Evolutionary conservation across 2,888 invertebrate genomes (phyloP), one percentile per base, ranked within the genome.

Genomic region (Elysia crispata): DNA sequence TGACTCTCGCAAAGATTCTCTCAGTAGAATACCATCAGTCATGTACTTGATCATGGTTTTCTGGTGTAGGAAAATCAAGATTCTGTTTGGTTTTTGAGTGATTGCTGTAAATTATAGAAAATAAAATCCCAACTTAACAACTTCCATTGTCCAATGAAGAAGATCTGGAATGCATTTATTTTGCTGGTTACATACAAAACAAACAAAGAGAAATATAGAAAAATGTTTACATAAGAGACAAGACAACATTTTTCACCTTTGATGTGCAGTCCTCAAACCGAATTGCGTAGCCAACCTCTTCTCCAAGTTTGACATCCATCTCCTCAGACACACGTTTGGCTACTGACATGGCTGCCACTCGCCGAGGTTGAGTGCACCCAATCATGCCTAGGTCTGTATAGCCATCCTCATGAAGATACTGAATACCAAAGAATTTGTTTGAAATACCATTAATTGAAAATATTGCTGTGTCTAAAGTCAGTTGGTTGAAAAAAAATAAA

Each of bases 211-310:
- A 11, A 41, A 41, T 11, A 41, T 41, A 11, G 41, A 41, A 41
- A 41, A 41, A 41, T 6, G 41, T 3, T 41, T 41, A 41, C 41
- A 6, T 6, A 11, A 6, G 5, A 41, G 41, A 41, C 11, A 41
- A 41, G 3, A 41, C 41, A 41, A 31, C 25, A 54, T 30, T n/a
- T 20, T 30, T 23, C 33, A 94, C 94, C 89, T 98, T 97, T 0
- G 96, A 96, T 0, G 99, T 99, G 92, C 99, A 99, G 93, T 99
- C 99, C 92, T 99, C 99, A 93, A 99, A 99, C 89, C 99, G 97
- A 91, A 99, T 99, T 28, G 99, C 98, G 93, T 99, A 99, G 20
- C 99, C 99, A 13, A 99, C 96, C 91, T 98, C 97, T 84, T 97
- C 96, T 3, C 94, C 98, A 64, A 98, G 93, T 82, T 95, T 95